Evolutionary conservation across 2,113 vertebrate species (phyloP).

Genomic region (Myxocyprinus asiaticus): DNA sequence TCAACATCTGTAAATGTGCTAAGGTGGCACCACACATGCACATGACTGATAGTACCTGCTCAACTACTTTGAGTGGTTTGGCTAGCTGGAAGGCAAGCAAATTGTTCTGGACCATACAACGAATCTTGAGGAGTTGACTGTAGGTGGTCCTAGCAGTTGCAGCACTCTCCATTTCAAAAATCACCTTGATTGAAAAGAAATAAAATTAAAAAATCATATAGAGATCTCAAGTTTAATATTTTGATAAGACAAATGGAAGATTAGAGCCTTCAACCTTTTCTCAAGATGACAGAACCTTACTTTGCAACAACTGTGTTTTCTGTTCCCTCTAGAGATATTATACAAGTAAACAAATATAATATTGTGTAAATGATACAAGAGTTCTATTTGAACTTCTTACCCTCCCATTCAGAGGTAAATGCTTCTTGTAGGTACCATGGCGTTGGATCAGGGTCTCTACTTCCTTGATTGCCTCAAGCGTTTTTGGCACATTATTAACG

Average conservation of each 20-base stretch:
- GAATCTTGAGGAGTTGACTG: conserved; percentile 53
- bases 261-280: too few species aligned
- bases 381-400: conserved; percentile 39
- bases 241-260: too few species aligned
- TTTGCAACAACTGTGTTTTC: too few species aligned
- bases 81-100: conserved; percentile 46
- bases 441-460: conserved; percentile 46
- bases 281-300: too few species aligned
- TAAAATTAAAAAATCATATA: too few species aligned
- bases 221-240: too few species aligned
- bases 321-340: too few species aligned
- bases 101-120: conserved; percentile 57
- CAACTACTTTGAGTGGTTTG: conserved; percentile 44
- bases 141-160: conserved; percentile 44
- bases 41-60: conserved; percentile 39
- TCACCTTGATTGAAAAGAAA: conserved; percentile 35
- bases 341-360: background rate
- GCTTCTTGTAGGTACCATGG: conserved; percentile 47
- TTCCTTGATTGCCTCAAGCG: conserved; percentile 37
- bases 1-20: background rate
- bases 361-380: background rate
- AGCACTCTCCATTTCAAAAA: conserved; percentile 60
- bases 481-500: conserved; percentile 52
- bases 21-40: background rate
- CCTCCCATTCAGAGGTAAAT: conserved; percentile 53